Conservation (phyloP, 2,888 invertebrate species). For the Gandaritis pyraliata region DNA sequence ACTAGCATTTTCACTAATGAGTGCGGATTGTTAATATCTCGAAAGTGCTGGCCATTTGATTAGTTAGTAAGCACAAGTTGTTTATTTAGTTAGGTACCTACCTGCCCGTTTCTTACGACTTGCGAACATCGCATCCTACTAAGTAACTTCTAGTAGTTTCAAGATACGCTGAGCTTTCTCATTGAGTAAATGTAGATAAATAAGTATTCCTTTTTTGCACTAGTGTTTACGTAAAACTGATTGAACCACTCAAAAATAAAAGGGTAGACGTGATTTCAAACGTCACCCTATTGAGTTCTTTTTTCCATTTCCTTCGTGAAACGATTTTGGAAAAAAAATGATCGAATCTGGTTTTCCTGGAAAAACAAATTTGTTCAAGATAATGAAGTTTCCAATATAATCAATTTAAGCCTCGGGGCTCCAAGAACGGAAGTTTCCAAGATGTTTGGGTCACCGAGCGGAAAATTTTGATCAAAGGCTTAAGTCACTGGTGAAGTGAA, state of each 20-base stretch:
- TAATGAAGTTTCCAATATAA: constrained; percentile 38
- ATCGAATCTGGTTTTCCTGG: constrained; percentile 19
- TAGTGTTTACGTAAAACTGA: neutral
- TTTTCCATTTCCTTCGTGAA: constrained; percentile 7
- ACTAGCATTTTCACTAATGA: constrained; percentile 1
- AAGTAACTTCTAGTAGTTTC: constrained; percentile 24
- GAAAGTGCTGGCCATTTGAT: constrained; percentile 33
- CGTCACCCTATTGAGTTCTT: neutral
- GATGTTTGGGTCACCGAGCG: constrained; percentile 39
- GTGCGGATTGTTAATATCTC: constrained; percentile 15
- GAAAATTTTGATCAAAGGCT: constrained; percentile 42
- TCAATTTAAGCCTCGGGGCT: constrained; percentile 32
- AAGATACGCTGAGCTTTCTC: constrained; percentile 21
- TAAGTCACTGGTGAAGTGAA: constrained; percentile 38
- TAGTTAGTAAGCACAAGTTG: constrained; percentile 30
- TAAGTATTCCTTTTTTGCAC: neutral
- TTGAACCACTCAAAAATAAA: too few relatives aligned
- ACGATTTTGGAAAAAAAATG: constrained; percentile 13
- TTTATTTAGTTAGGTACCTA: constrained; percentile 28
- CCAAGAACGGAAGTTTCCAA: constrained; percentile 35
- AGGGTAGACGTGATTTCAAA: too few relatives aligned
- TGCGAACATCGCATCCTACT: constrained; percentile 24
- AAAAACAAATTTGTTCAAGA: constrained; percentile 32
- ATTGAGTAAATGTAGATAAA: constrained; percentile 10
- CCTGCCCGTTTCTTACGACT: constrained; percentile 29